Percentiles rank a stretch among this genome's conserved stretches.
Evolutionary conservation across 1,140 invertebrate species (phyloP).

Genomic region (Watersipora subatra): DNA sequence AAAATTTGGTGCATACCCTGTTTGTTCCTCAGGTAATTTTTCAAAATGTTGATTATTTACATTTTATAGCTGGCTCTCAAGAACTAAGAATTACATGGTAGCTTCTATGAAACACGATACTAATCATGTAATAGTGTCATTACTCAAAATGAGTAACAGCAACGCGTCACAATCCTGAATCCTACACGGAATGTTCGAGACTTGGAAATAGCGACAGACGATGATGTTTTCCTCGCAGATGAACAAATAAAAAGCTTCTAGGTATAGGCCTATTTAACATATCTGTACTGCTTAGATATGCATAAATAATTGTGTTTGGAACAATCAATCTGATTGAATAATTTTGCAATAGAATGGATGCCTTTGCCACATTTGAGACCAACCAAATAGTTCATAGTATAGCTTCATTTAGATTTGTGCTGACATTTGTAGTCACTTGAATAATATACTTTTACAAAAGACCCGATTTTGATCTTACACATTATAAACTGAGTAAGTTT

Average conservation of each 20-base stretch:
- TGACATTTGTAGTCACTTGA: too few relatives aligned
- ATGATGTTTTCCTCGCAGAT: conserved; percentile 74
- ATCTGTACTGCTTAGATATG: background rate
- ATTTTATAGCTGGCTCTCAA: conserved; percentile 72
- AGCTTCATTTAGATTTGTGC: too few relatives aligned
- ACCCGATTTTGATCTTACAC: too few relatives aligned
- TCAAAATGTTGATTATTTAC: conserved; percentile 89
- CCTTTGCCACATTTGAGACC: too few relatives aligned
- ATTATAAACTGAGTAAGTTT: too few relatives aligned
- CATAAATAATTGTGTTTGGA: background rate
- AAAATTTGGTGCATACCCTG: conserved; percentile 42
- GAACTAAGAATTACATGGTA: conserved; percentile 84
- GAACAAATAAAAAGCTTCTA: conserved; percentile 35
- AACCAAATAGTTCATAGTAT: too few relatives aligned
- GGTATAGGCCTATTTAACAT: conserved; percentile 18
- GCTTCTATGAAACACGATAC: conserved; percentile 63
- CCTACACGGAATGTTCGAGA: conserved; percentile 49
- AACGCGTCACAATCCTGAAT: conserved; percentile 55
- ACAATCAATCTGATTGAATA: background rate
- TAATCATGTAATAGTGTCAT: conserved; percentile 58
- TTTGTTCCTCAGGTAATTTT: conserved; percentile 52
- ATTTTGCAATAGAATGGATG: background rate
- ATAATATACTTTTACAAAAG: too few relatives aligned
- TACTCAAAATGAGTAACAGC: conserved; percentile 59
- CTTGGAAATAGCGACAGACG: conserved; percentile 67